Evolutionary conservation across 2,797 vertebrate genomes (phyloP), one percentile per base, ranked within the genome.

Genomic region (Chrysocyon brachyurus): DNA sequence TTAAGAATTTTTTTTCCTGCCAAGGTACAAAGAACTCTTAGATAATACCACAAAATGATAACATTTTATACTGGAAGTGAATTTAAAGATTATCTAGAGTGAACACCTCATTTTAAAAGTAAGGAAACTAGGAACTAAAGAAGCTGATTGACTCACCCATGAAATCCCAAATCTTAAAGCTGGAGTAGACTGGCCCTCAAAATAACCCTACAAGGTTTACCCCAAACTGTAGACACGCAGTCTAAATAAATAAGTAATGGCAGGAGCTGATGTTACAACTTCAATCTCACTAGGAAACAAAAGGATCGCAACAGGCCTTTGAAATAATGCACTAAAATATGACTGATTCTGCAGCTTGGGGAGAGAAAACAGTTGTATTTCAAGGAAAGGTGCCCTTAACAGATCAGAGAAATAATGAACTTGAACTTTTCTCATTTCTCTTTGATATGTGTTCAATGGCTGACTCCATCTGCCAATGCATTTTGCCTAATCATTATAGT

Each of bases 401-500:
- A 64, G 12, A 24, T 72, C 22, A 46, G 22, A 94, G 61, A 88
- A 84, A 72, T 82, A 70, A 78, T 31, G 33, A 93, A 82, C 9
- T 70, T 12, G 9, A 66, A 46, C 3, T 83, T 81, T 56, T 46
- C 49, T 89, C 28, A 86, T 95, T 61, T 91, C 56, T 79, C 54
- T 57, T 4, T 87, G 70, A 26, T 63, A 64, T 46, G 26, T 40
- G 33, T 84, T 83, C 72, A 85, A 92, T 52, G 17, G 10, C 87
- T 85, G 49, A n/a, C 33, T 89, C 12, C 28, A 59, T 66, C n/a
- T 73, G 12, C 85, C 79, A 96, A 24, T 73, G 16, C 15, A 77
- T 63, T 91, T 70, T 91, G 52, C 40, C 24, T 83, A 90, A 89
- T 78, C 17, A 72, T 90, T 63, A 77, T 59, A 92, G 59, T 95